Base-by-base conservation (phyloP, 2,797 vertebrate species). In the Leptoclinus maculatus region DNA sequence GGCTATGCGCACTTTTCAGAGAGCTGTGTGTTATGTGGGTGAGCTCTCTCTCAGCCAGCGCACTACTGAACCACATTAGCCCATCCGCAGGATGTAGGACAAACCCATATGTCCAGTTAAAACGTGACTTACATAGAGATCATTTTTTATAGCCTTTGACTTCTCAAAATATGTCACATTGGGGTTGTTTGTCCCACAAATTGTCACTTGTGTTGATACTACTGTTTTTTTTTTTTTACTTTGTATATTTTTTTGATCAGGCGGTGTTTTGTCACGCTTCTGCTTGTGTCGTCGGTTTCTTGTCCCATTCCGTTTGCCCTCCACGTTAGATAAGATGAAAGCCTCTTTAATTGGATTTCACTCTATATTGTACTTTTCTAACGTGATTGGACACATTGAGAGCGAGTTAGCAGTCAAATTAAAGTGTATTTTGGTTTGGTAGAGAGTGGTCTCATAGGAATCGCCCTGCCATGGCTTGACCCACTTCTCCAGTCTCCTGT, bases 401-500 rank as follows among this genome's bases (percentile, higher is more conserved):
- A 36, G 32, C 11, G 23, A 65, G 36, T 32, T 53, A 2, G 7
- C 13, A 3, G 17, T 43, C 36, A 39, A 3, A 66, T 56, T 4
- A 4, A 1, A 19, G 41, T 67, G 32, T 67, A 53, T 75, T 79
- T 45, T 51, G 64, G 34, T 77, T 67, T 64, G 60, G n/a, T 17
- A 13, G 59, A 58, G 71, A 19, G 71, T 27, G 16, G 74, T 86
- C 85, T 88, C 79, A 7, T 5, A 83, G 86, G 86, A 81, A 39
- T 91, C 76, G 83, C 84, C 53, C 81, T 83, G 90, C 80, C 80
- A 87, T 58, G 85, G 78, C 79, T 90, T 95, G 95, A 95, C 94
- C 94, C 92, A 95, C 87, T 94, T 95, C 86, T 92, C 76, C 66
- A 82, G 80, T 88, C 90, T 87, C 70, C 58, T 72, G 1, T 84